A percentile compares a stretch with the other conserved stretches of the same genome.
Evolutionary conservation across 2,797 vertebrate genomes (phyloP).

Genomic region (Oreochromis mossambicus): DNA sequence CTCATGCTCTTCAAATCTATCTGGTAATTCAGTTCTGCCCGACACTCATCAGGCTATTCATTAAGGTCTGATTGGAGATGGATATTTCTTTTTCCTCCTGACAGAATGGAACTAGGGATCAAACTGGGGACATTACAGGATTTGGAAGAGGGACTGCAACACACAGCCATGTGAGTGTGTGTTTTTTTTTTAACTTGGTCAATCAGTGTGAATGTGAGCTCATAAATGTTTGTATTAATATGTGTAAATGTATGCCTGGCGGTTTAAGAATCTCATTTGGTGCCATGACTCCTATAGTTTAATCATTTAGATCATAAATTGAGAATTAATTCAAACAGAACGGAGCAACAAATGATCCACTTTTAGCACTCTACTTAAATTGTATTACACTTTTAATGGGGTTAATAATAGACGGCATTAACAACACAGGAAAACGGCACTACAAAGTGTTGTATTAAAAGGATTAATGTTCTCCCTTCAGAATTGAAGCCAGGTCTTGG

Average conservation of each 20-base stretch:
- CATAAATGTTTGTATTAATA: conserved; percentile 59
- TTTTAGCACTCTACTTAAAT: conserved; percentile 72
- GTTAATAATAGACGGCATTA: conserved; percentile 76
- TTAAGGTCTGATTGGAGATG: conserved; percentile 73
- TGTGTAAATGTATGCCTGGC: conserved; percentile 50
- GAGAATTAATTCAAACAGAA: conserved; percentile 71
- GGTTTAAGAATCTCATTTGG: conserved; percentile 58
- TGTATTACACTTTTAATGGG: conserved; percentile 74
- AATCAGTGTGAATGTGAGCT: conserved; percentile 18
- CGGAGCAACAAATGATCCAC: conserved; percentile 70
- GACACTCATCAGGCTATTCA: conserved; percentile 74
- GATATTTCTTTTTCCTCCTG: conserved; percentile 71
- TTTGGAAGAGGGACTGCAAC: conserved; percentile 48
- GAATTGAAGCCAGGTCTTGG: conserved; percentile 64
- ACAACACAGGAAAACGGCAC: conserved; percentile 62
- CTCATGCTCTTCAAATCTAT: conserved; percentile 56
- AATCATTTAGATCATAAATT: conserved; percentile 73
- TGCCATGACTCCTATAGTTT: conserved; percentile 57
- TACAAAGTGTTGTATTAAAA: conserved; percentile 74
- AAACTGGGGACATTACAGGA: conserved; percentile 65
- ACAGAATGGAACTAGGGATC: conserved; percentile 67
- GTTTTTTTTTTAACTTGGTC: conserved; percentile 7
- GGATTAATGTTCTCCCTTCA: conserved; percentile 71
- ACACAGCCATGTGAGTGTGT: conserved; percentile 3
- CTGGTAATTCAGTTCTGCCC: conserved; percentile 72